Evolutionary conservation across 1,140 invertebrate genomes (phyloP), one percentile per base, ranked within the genome.

Genomic region (Radopholus similis): DNA sequence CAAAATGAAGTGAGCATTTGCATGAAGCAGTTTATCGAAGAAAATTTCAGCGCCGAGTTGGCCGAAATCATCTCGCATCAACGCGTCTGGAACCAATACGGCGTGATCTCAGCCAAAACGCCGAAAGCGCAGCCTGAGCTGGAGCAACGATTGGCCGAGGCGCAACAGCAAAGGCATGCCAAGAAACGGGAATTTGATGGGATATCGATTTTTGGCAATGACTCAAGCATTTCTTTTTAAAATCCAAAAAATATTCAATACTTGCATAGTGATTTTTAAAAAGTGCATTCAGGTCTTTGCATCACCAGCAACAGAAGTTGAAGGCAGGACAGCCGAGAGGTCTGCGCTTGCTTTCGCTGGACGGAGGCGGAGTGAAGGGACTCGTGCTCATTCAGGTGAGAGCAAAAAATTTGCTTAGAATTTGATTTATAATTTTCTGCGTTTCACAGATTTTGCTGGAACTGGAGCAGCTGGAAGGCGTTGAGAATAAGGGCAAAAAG

Each of bases 351-450:
- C 49, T 70, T 8, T 70, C 68, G 13, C 26, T 75, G 32, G 71
- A 74, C 58, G 73, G 73, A 18, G 73, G 73, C 34, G 73, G 73
- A 1, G 76, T 74, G 4, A 23, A 56, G 15, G 73, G 73, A 23
- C 34, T 74, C 18, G 51, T 60, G 30, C 55, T 72, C n/a, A 73
- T 55, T 26, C 58, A 62, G 28, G 58, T 62, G 42, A n/a, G 28
- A 4, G 35, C 38, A 40, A 1, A 40, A 40, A 40, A 40, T 42
- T 8, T 28, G 8, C 2, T 30, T 66, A 2, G 34, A 8, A 13
- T 70, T 44, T 40, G 21, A 44, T 13, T 26, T 34, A 59, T 38
- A 37, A n/a, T 13, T 70, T 64, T 68, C 21, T 47, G 37, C 23
- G 4, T n/a, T 42, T 26, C 28, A 13, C 2, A 71, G 64, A 58